Percentiles rank a stretch among this genome's conserved stretches.
These are phyloP conservation scores for Orthosia gracilis DNA, from an alignment of 2,888 invertebrate genomes.

Conservation along the genomic window DNA sequence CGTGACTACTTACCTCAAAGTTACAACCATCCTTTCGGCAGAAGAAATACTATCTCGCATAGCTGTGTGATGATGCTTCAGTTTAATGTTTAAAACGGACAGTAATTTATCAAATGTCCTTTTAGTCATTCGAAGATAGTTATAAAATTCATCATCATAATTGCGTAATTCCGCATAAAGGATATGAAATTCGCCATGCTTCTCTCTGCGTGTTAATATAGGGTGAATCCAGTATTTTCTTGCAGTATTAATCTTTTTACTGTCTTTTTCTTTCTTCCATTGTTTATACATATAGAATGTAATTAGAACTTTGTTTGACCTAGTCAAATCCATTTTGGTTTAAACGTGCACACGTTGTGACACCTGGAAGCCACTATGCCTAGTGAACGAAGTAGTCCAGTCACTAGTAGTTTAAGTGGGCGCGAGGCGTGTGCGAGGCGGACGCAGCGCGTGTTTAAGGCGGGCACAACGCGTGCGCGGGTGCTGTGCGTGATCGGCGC, in stretches of 20 bases:
- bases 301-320: slow-evolving; percentile 31
- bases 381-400: slow-evolving; percentile 26
- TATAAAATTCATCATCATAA: slow-evolving; percentile 35
- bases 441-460: no score
- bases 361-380: slow-evolving; percentile 18
- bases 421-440: no score
- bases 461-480: no score
- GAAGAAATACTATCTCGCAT: slow-evolving; percentile 32
- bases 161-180: slow-evolving; percentile 31
- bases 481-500: no score
- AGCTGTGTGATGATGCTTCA: slow-evolving; percentile 29
- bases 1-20: slow-evolving; percentile 34
- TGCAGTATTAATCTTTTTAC: slow-evolving; percentile 35
- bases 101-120: slow-evolving; percentile 18
- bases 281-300: slow-evolving; percentile 35
- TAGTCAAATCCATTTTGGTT: slow-evolving; percentile 29
- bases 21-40: slow-evolving; percentile 35
- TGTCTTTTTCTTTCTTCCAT: slow-evolving; percentile 41
- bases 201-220: slow-evolving; percentile 39
- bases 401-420: no score
- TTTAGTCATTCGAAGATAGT: slow-evolving; percentile 34
- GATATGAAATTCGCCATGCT: slow-evolving; percentile 42
- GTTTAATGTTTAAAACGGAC: slow-evolving; percentile 30
- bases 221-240: slow-evolving; percentile 39
- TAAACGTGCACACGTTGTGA: slow-evolving; percentile 11